Evolutionary conservation across 2,888 invertebrate species (phyloP).

Genomic region (Eristalis pertinax): DNA sequence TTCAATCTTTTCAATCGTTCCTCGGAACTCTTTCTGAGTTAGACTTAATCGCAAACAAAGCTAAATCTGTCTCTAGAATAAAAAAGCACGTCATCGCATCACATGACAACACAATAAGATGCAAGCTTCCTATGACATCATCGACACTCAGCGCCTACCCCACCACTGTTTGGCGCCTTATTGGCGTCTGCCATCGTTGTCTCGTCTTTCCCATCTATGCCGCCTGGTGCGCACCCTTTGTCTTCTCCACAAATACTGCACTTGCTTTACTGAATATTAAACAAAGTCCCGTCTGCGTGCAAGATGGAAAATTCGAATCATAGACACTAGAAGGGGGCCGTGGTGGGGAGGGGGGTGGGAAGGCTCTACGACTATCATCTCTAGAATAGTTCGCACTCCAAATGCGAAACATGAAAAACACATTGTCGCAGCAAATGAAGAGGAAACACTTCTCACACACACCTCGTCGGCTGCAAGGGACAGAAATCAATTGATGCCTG

Average conservation of each 20-base stretch:
- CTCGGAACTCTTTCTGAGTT: too few species aligned
- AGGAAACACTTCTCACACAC: neutral
- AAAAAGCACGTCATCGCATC: too few species aligned
- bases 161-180: slow-evolving; percentile 2
- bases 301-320: neutral
- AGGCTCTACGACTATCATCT: neutral
- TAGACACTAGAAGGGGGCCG: too few species aligned
- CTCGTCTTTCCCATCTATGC: slow-evolving; percentile 2
- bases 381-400: slow-evolving; percentile 19
- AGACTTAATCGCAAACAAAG: neutral
- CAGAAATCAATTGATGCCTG: slow-evolving; percentile 4
- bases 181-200: slow-evolving; percentile 26
- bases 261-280: slow-evolving; percentile 43
- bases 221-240: slow-evolving; percentile 11
- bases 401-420: slow-evolving; percentile 1
- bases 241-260: slow-evolving; percentile 46
- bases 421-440: slow-evolving; percentile 19
- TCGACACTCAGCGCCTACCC: neutral
- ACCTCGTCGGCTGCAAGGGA: neutral
- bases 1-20: too few species aligned
- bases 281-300: slow-evolving; percentile 29
- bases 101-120: neutral
- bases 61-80: too few species aligned
- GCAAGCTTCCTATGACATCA: neutral
- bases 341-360: too few species aligned